Conservation (phyloP, 1,140 invertebrate species). For the Helicoverpa armigera region DNA sequence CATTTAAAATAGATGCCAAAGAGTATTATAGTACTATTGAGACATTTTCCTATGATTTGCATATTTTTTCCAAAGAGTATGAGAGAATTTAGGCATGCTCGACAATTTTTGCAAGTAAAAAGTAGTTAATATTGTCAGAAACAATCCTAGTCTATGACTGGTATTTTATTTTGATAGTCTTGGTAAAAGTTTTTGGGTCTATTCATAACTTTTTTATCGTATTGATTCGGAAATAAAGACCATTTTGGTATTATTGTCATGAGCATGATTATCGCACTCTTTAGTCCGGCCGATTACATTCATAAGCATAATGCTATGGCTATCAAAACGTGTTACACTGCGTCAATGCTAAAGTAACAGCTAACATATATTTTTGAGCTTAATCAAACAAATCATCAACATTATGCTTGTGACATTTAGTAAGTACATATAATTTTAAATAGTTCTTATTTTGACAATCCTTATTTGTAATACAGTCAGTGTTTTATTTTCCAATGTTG, state of each 20-base stretch:
- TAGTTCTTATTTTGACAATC: conserved; percentile 40
- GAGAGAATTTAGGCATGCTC: conserved; percentile 34
- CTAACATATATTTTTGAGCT: neutral
- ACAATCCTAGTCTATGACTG: conserved; percentile 1
- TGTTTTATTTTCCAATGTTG: conserved; percentile 50
- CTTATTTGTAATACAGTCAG: conserved; percentile 44
- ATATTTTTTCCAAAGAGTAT: conserved; percentile 21
- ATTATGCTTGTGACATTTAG: conserved; percentile 46
- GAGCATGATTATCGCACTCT: conserved; percentile 45
- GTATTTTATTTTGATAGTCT: conserved; percentile 15
- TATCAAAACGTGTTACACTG: neutral
- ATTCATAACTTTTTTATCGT: neutral
- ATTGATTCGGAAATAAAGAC: conserved; percentile 12
- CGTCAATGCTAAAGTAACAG: neutral
- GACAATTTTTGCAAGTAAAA: conserved; percentile 29
- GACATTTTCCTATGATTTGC: conserved; percentile 11
- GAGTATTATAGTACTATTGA: conserved; percentile 22
- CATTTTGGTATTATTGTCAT: conserved; percentile 29
- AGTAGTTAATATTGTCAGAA: conserved; percentile 17
- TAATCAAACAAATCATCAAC: conserved; percentile 10
- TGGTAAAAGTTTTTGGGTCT: conserved; percentile 13
- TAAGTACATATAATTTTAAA: conserved; percentile 36
- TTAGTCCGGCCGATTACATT: conserved; percentile 24
- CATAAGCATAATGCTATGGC: conserved; percentile 35
- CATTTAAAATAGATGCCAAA: neutral